Evolutionary conservation across 2,888 invertebrate species (phyloP), one percentile per base, ranked within the genome.

Genomic region (Polydrusus cervinus): DNA sequence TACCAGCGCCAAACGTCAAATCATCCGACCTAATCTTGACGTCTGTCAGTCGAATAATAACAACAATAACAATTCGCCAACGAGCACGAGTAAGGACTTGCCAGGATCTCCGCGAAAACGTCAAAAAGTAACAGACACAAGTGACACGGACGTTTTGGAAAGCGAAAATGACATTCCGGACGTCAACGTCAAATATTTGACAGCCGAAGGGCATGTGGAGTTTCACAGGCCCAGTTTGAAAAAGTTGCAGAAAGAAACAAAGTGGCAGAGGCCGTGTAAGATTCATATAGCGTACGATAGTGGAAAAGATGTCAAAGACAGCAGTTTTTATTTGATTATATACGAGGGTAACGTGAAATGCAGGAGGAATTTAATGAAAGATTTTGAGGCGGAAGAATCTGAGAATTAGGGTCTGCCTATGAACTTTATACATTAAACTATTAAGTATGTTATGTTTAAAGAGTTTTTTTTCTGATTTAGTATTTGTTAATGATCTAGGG

Each of bases 251-350:
- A 75, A 81, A 82, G 74, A 90, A 89, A 86, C 85, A 0, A 90
- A 89, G 80, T 92, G 92, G 91, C 89, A 89, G 77, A 87, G 91
- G 70, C 90, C 90, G 60, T 91, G 91, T 82, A 92, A 90, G 82
- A 84, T 92, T 65, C 91, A 91, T 85, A 89, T 92, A 14, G 91
- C 90, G 34, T 92, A 91, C 84, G 88, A 88, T 76, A 89, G 89
- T 71, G 88, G 88, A 10, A 75, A 69, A 49, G 89, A 89, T 82
- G 82, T 88, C 71, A 89, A 89, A 18, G 90, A 91, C 81, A 90
- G 89, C 80, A 89, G 89, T 7, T 90, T 92, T 80, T 91, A 91
- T 88, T 86, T 88, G 74, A 88, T 92, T 78, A 87, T 90, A 73
- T 93, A 92, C 81, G 89, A 90, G 71, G 90, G 90, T 81, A 90